These are phyloP conservation scores for Eriosoma lanigerum DNA, from an alignment of 1,140 invertebrate species.

Conservation along the genomic window DNA sequence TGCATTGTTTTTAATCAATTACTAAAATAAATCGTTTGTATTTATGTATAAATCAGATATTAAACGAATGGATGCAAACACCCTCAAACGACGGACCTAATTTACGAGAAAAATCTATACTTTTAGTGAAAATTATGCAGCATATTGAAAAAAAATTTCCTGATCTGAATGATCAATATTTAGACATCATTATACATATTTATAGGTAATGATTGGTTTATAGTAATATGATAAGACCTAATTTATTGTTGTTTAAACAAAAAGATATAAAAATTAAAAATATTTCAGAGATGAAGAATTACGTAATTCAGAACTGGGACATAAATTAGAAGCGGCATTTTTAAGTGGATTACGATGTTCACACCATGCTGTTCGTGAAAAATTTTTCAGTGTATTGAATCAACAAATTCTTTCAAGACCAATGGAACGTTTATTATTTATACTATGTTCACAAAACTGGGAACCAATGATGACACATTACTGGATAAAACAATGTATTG, in stretches of 20 bases:
- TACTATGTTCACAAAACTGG: slow-evolving; percentile 95
- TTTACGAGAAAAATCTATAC: slow-evolving; percentile 87
- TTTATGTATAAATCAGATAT: slow-evolving; percentile 62
- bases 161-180: slow-evolving; percentile 86
- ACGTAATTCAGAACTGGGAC: slow-evolving; percentile 83
- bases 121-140: slow-evolving; percentile 92
- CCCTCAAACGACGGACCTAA: slow-evolving; percentile 67
- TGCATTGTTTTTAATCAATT: too few relatives aligned
- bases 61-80: slow-evolving; percentile 81
- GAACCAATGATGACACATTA: slow-evolving; percentile 93
- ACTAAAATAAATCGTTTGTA: too few relatives aligned
- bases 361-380: slow-evolving; percentile 84
- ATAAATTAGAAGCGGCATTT: slow-evolving; percentile 92
- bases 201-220: slow-evolving; percentile 67
- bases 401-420: slow-evolving; percentile 78
- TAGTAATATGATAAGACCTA: too few relatives aligned
- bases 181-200: slow-evolving; percentile 91
- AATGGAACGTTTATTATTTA: slow-evolving; percentile 88
- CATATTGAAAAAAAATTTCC: slow-evolving; percentile 92
- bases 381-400: slow-evolving; percentile 95
- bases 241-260: too few relatives aligned
- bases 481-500: slow-evolving; percentile 97
- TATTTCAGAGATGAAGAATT: slow-evolving; percentile 77
- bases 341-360: slow-evolving; percentile 84
- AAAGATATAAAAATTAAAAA: neutral